Conservation (phyloP, 2,113 vertebrate genomes). For the Kryptolebias marmoratus region DNA sequence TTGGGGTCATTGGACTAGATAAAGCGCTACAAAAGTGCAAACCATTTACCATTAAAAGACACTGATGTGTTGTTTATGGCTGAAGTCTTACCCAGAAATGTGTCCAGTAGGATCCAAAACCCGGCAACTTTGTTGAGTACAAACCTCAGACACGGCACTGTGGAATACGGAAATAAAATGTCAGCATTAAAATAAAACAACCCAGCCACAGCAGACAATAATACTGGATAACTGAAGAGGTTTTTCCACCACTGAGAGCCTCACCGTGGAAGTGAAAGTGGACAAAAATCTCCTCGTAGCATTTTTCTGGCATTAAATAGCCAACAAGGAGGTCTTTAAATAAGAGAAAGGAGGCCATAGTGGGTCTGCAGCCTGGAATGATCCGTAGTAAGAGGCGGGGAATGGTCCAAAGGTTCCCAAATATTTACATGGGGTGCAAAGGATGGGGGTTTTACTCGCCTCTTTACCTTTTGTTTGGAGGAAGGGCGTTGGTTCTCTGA, state of each 20-base stretch:
- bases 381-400: neutral
- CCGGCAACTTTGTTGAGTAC: slow-evolving; percentile 82
- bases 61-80: neutral
- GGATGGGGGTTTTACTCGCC: neutral
- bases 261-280: slow-evolving; percentile 83
- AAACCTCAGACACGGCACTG: slow-evolving; percentile 85
- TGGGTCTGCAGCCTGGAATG: neutral
- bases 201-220: too few species aligned
- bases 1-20: too few species aligned
- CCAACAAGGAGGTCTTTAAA: slow-evolving; percentile 75
- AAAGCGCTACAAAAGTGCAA: too few species aligned
- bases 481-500: too few species aligned
- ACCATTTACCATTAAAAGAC: neutral
- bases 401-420: slow-evolving; percentile 31
- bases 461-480: neutral
- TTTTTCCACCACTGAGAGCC: slow-evolving; percentile 12
- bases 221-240: neutral
- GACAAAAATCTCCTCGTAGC: slow-evolving; percentile 81
- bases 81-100: slow-evolving; percentile 81
- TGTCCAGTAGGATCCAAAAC: slow-evolving; percentile 83
- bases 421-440: slow-evolving; percentile 6
- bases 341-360: slow-evolving; percentile 55
- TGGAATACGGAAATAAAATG: neutral
- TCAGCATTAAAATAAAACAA: neutral
- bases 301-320: slow-evolving; percentile 83